Base-by-base conservation (phyloP, 2,888 invertebrate genomes). In the Drosophila koepferae region DNA sequence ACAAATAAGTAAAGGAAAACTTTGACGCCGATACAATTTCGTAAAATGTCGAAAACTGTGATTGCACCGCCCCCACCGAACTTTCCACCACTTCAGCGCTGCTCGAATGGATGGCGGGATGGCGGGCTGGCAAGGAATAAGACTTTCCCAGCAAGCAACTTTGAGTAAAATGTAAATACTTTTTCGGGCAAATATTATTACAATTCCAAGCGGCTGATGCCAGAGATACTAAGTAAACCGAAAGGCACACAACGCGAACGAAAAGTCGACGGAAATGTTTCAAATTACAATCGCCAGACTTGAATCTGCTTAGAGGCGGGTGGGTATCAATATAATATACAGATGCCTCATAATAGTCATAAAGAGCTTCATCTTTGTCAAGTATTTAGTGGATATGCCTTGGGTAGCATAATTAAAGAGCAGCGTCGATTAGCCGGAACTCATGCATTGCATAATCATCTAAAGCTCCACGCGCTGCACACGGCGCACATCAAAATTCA, bases 161-260 rank as follows among this genome's bases (percentile, higher is more conserved):
- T 85, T 89, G 79, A 86, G 79, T 72, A 78, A 86, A 86, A 90
- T 90, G 91, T 90, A 90, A 90, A 90, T 91, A 91, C 91, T 90
- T 90, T 90, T 81, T 70, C 66, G 53, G 72, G 82, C 78, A 91
- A 91, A 91, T 90, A 91, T 91, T 91, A 91, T 91, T 80, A 90
- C 90, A 91, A 88, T 78, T 89, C 80, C 81, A 80, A 31, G 63
- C 68, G 64, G 66, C 65, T 80, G 62, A 75, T 74, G 80, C 64
- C 70, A 70, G 61, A 77, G 71, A 86, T 75, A 81, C 87, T 70
- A 74, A 90, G 81, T 81, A 90, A 85, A 85, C 73, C 61, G 68
- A 69, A 46, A 55, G 65, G 65, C 64, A 38, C 48, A n/a, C 58
- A 40, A 53, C 41, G 49, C 14, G 28, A 59, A 65, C 44, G 18